Evolutionary conservation across 2,888 invertebrate species (phyloP).

Genomic region (Ryuthela nishihirai): DNA sequence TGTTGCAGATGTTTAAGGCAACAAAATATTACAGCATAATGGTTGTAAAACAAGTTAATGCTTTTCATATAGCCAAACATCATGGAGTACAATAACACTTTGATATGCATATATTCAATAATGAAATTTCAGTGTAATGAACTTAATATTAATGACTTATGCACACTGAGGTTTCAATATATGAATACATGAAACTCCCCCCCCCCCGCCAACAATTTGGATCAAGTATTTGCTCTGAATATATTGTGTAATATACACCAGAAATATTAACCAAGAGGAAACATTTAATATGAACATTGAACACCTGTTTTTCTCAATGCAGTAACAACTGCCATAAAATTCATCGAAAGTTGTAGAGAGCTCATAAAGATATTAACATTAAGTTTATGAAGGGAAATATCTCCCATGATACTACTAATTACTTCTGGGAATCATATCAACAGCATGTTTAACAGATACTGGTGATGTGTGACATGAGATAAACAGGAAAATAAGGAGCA

Average conservation of each 20-base stretch:
- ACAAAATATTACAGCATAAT: too few relatives aligned
- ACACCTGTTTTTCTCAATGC: constrained; percentile 81
- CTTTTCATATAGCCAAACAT: too few relatives aligned
- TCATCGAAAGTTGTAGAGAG: constrained; percentile 89
- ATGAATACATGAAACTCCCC: background rate
- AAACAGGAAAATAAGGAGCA: too few relatives aligned
- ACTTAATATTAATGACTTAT: too few relatives aligned
- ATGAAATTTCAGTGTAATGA: too few relatives aligned
- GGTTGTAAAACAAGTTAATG: too few relatives aligned
- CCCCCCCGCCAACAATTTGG: background rate
- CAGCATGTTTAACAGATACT: too few relatives aligned
- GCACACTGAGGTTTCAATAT: constrained; percentile 1
- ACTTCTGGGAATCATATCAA: constrained; percentile 75
- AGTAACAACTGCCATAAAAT: constrained; percentile 97
- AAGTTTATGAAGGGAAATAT: constrained; percentile 74
- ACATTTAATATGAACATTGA: background rate
- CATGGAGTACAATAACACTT: too few relatives aligned
- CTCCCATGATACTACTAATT: constrained; percentile 72
- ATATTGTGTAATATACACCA: too few relatives aligned
- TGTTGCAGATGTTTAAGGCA: too few relatives aligned
- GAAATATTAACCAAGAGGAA: background rate
- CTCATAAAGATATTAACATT: constrained; percentile 96
- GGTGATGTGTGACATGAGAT: too few relatives aligned
- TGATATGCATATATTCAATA: too few relatives aligned
- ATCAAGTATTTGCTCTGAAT: background rate